Evolutionary conservation across 2,888 invertebrate species (phyloP).

Genomic region (Dynastes maya): DNA sequence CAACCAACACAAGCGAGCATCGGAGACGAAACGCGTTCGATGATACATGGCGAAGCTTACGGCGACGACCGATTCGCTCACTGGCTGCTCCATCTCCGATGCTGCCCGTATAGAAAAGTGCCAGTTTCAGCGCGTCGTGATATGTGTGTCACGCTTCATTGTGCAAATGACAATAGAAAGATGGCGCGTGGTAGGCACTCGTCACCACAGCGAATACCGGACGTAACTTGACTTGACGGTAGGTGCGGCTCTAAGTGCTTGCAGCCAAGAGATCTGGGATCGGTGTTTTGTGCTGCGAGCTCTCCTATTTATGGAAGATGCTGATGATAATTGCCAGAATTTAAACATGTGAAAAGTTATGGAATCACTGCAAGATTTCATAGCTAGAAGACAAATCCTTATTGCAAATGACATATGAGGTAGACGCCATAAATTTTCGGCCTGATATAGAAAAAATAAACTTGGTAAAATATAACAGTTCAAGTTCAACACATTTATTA

Average conservation of each 20-base stretch:
- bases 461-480: too few species aligned
- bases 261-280: not conserved
- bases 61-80: not conserved
- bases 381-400: too few species aligned
- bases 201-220: conserved; percentile 15
- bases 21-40: conserved; percentile 8
- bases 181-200: not conserved
- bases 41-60: conserved; percentile 1
- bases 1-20: not conserved
- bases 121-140: conserved; percentile 16
- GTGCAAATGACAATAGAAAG: conserved; percentile 42
- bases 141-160: conserved; percentile 46
- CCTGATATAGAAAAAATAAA: too few species aligned
- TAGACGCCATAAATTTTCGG: too few species aligned
- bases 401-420: too few species aligned
- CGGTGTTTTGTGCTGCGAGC: not conserved
- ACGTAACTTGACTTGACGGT: conserved; percentile 20
- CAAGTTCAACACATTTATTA: too few species aligned
- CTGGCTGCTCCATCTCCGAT: not conserved
- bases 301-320: too few species aligned
- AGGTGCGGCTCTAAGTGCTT: not conserved
- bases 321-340: too few species aligned
- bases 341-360: too few species aligned
- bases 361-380: too few species aligned
- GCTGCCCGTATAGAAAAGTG: not conserved